Percentiles rank a stretch among this genome's conserved stretches.
phyloP scores from a whole-genome alignment of 1,140 invertebrate species.

The Babylonia areolata region DNA sequence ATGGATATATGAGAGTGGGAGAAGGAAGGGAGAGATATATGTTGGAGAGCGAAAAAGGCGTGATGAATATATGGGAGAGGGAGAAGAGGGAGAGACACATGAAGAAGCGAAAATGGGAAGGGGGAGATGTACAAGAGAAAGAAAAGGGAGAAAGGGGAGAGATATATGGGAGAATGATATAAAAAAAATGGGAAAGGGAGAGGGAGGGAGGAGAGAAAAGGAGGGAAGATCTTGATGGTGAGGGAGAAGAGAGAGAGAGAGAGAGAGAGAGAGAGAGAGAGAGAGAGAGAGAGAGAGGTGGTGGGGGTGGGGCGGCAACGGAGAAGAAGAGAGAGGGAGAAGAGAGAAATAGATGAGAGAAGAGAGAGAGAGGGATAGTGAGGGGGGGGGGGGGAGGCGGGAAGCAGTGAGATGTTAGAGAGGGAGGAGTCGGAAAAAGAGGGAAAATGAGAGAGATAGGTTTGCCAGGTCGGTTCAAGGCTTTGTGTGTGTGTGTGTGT shows the following conservation, averaged over 20 bases:
- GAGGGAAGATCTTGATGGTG: neutral
- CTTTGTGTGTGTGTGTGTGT: too few relatives aligned
- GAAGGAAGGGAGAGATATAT: too few relatives aligned
- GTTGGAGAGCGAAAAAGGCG: too few relatives aligned
- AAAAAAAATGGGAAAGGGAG: neutral
- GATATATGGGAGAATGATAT: neutral
- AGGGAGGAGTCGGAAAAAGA: too few relatives aligned
- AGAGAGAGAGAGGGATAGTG: too few relatives aligned
- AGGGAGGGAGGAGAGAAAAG: neutral
- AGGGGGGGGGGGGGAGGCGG: too few relatives aligned
- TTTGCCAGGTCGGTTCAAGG: too few relatives aligned
- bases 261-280: conserved; percentile 34
- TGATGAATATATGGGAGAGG: too few relatives aligned
- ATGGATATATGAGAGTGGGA: too few relatives aligned
- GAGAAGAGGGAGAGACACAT: too few relatives aligned
- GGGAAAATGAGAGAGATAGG: too few relatives aligned
- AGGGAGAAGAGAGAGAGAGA: conserved; percentile 25
- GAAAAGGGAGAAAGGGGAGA: neutral
- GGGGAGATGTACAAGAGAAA: neutral
- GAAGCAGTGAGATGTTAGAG: too few relatives aligned
- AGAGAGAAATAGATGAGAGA: neutral
- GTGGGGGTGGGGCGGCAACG: neutral
- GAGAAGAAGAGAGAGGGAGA: neutral
- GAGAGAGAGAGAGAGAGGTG: conserved; percentile 26
- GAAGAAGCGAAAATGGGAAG: neutral